These are phyloP conservation scores for Tanypteryx hageni DNA, from an alignment of 2,888 invertebrate species.

Conservation along the genomic window DNA sequence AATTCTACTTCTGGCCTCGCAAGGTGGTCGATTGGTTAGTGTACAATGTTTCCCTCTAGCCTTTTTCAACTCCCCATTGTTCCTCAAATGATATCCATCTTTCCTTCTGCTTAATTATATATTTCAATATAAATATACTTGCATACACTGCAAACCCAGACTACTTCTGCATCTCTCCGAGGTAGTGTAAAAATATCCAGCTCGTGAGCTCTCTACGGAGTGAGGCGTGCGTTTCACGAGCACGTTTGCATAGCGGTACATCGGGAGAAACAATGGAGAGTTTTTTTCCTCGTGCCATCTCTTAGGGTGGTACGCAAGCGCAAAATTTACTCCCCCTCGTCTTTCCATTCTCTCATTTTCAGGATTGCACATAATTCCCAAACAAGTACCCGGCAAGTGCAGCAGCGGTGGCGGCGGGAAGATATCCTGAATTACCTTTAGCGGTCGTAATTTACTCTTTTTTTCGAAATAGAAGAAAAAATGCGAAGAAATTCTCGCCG, in stretches of 20 bases:
- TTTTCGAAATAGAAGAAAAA: background rate
- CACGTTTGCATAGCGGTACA: background rate
- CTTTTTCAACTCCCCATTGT: no score
- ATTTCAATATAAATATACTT: no score
- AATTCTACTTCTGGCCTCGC: no score
- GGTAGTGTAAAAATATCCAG: background rate
- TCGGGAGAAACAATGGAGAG: background rate
- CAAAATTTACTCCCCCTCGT: background rate
- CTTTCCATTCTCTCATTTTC: background rate
- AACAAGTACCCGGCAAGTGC: no score
- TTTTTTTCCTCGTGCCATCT: no score
- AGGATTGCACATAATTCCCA: background rate
- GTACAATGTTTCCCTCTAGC: no score
- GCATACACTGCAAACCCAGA: no score
- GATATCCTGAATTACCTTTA: slow-evolving; percentile 3
- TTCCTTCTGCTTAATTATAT: no score
- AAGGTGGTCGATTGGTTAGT: no score
- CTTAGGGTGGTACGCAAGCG: background rate
- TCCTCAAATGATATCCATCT: no score
- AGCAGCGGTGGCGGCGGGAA: background rate
- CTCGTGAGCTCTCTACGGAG: background rate
- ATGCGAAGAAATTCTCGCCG: no score
- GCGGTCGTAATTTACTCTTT: background rate
- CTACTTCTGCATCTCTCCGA: background rate
- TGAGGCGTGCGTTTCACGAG: background rate